Percentiles rank a stretch among this genome's conserved stretches.
These are phyloP conservation scores for Branchellion lobata DNA, from an alignment of 2,888 invertebrate genomes.

Conservation along the genomic window DNA sequence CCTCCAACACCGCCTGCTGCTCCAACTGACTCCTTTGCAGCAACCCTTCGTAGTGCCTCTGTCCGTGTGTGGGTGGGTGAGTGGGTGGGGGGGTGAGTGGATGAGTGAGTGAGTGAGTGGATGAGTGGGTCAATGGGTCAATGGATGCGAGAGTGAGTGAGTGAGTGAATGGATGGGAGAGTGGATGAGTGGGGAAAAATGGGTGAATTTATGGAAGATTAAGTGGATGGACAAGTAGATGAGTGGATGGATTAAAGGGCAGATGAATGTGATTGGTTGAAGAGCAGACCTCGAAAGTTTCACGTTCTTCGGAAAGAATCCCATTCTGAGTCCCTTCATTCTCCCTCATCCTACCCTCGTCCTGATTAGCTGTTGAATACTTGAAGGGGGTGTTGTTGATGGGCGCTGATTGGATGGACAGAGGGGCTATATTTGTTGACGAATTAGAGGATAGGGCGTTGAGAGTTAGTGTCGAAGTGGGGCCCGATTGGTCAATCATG, in stretches of 20 bases:
- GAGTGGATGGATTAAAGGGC: no score
- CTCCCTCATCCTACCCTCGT: slow-evolving; percentile 50
- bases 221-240: no score
- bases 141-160: no score
- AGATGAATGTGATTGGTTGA: no score
- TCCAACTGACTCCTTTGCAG: slow-evolving; percentile 27
- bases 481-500: background rate
- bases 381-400: slow-evolving; percentile 44
- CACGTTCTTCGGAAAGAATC: slow-evolving; percentile 1
- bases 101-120: no score
- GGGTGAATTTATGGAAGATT: no score
- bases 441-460: background rate
- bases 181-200: no score
- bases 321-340: background rate
- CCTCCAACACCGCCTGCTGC: slow-evolving; percentile 47
- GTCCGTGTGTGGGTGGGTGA: background rate
- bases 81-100: no score
- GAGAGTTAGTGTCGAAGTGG: background rate
- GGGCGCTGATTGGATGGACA: background rate
- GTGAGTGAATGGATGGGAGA: no score
- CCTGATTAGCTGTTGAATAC: slow-evolving; percentile 53
- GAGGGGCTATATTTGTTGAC: background rate
- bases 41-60: slow-evolving; percentile 47
- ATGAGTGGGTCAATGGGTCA: no score
- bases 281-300: slow-evolving; percentile 51